Percentiles rank a stretch among this genome's conserved stretches.
Evolutionary conservation across 2,113 vertebrate species (phyloP).

Genomic region (Brienomyrus brachyistius): DNA sequence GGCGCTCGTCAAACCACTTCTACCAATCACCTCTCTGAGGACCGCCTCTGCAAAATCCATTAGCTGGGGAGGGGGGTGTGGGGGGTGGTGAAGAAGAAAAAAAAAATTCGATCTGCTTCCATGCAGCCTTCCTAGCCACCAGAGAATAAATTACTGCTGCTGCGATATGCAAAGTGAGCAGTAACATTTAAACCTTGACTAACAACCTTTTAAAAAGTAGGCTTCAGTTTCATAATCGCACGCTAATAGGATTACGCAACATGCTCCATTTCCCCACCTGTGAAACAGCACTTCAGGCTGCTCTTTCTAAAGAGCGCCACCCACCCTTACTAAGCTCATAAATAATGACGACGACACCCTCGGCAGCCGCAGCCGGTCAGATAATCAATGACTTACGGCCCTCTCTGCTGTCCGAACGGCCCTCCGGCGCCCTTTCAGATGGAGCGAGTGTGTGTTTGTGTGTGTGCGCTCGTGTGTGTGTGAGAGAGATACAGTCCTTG

Average conservation of each 20-base stretch:
- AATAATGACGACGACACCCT: slow-evolving; percentile 22
- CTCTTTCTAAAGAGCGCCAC: slow-evolving; percentile 1
- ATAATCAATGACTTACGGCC: slow-evolving; percentile 29
- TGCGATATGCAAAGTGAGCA: slow-evolving; percentile 61
- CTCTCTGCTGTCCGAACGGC: neutral
- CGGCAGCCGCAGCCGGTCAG: slow-evolving; percentile 9
- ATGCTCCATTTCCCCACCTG: slow-evolving; percentile 30
- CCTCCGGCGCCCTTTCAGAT: neutral
- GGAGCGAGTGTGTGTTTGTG: neutral
- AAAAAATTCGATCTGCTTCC: neutral
- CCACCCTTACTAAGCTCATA: slow-evolving; percentile 18
- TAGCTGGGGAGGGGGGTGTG: neutral
- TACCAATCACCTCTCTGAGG: slow-evolving; percentile 22
- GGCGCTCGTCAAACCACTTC: slow-evolving; percentile 28
- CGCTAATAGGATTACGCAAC: slow-evolving; percentile 63
- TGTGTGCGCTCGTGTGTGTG: neutral
- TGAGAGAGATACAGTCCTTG: neutral
- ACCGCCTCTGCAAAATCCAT: slow-evolving; percentile 17
- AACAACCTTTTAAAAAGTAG: slow-evolving; percentile 64
- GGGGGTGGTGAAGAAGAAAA: neutral
- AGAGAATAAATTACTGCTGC: slow-evolving; percentile 63
- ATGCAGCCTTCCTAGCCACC: slow-evolving; percentile 41
- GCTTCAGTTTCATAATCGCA: slow-evolving; percentile 63
- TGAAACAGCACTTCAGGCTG: slow-evolving; percentile 17
- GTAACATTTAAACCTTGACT: slow-evolving; percentile 70